A percentile compares a stretch with the other conserved stretches of the same genome.
phyloP scores from a whole-genome alignment of 2,797 vertebrate genomes.

The Labeo calbasu region DNA sequence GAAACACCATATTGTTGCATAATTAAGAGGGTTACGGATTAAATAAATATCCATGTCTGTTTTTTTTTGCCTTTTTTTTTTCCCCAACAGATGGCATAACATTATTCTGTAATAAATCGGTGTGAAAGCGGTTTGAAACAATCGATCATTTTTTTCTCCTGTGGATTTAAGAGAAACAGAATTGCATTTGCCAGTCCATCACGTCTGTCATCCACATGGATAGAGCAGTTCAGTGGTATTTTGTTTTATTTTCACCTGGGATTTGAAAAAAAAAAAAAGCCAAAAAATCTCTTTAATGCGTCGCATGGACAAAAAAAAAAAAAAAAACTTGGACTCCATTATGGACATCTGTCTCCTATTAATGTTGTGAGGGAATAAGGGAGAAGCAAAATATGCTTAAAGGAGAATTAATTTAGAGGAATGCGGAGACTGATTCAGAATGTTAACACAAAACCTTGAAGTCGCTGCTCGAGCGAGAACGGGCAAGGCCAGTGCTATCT shows the following conservation, averaged over 20 bases:
- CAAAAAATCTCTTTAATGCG: constrained; percentile 63
- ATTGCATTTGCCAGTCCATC: constrained; percentile 65
- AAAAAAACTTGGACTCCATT: constrained; percentile 69
- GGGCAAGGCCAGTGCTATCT: constrained; percentile 33
- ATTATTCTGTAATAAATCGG: constrained; percentile 75
- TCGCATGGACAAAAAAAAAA: constrained; percentile 67
- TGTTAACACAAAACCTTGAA: constrained; percentile 71
- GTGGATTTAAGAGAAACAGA: constrained; percentile 55
- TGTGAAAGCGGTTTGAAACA: constrained; percentile 71
- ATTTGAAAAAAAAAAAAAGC: constrained; percentile 62
- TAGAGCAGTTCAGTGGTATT: constrained; percentile 67
- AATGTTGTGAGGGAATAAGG: constrained; percentile 78
- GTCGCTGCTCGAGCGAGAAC: constrained; percentile 34
- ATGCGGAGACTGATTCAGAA: constrained; percentile 72
- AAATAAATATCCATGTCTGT: constrained; percentile 38
- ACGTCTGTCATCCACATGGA: constrained; percentile 59
- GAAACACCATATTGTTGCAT: constrained; percentile 10
- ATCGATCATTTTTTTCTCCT: constrained; percentile 75
- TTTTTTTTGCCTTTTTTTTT: neutral
- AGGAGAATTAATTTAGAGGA: constrained; percentile 72
- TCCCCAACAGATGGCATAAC: constrained; percentile 72
- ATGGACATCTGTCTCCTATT: constrained; percentile 77
- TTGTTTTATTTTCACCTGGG: constrained; percentile 70
- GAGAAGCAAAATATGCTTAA: constrained; percentile 76
- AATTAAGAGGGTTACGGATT: constrained; percentile 37